A percentile compares a stretch with the other conserved stretches of the same genome.
phyloP scores from a whole-genome alignment of 2,113 vertebrate genomes.

The Chionomys nivalis region DNA sequence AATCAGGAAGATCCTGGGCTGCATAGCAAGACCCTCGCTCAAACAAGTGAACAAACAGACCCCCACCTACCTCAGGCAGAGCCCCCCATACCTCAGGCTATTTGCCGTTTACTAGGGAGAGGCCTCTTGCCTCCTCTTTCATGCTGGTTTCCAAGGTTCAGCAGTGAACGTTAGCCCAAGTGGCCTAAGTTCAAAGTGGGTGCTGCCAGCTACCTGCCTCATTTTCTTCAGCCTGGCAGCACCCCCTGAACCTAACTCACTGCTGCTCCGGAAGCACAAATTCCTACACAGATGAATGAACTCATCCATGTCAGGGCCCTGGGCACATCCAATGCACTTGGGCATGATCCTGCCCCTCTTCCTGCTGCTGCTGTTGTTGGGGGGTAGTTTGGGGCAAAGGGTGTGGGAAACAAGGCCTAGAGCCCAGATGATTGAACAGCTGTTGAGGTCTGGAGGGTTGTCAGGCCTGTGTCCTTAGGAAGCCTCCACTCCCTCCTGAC shows the following conservation, averaged over 20 bases:
- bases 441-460: background rate
- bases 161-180: background rate
- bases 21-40: background rate
- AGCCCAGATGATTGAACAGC: background rate
- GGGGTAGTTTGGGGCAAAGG: background rate
- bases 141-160: background rate
- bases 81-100: background rate
- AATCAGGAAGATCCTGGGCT: background rate
- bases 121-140: too few relatives aligned
- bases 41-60: background rate
- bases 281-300: too few relatives aligned
- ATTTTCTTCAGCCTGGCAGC: background rate
- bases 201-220: too few relatives aligned
- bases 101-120: background rate
- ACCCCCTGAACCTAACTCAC: background rate
- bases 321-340: background rate
- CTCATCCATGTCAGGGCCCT: background rate
- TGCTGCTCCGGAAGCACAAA: background rate
- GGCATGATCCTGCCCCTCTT: background rate
- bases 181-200: accelerated
- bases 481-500: background rate
- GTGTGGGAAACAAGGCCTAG: background rate
- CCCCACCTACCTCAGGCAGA: background rate
- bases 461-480: background rate
- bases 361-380: background rate